Conservation (phyloP, 2,113 vertebrate genomes). For the Empidonax traillii region DNA sequence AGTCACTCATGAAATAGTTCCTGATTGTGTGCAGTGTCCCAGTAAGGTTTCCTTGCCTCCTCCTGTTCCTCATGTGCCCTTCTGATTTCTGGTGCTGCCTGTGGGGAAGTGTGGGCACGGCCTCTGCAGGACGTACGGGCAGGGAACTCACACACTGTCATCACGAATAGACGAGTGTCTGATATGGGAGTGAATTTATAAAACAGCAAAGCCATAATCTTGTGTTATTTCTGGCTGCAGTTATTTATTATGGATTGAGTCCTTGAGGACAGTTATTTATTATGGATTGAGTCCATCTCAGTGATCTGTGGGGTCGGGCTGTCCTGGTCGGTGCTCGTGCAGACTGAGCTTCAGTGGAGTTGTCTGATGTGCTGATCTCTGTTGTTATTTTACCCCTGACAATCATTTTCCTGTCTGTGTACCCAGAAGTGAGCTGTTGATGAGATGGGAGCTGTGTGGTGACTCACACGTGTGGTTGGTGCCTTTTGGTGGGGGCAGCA, state of each 20-base stretch:
- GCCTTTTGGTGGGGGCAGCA: background rate
- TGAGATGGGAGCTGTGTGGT: background rate
- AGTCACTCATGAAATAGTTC: background rate
- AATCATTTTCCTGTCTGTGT: background rate
- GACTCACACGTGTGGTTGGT: accelerated
- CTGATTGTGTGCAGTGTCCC: background rate
- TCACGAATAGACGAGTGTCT: background rate
- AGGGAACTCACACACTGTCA: accelerated
- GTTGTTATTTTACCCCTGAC: background rate
- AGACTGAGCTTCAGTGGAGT: background rate
- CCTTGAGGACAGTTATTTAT: background rate
- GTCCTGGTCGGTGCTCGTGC: background rate
- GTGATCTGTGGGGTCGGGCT: background rate
- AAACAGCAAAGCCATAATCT: background rate
- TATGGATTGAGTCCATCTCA: background rate
- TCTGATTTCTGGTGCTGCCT: accelerated
- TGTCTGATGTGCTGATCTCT: background rate
- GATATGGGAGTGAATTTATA: background rate
- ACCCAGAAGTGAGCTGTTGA: background rate
- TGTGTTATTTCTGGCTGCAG: accelerated
- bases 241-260: background rate
- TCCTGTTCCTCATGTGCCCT: background rate
- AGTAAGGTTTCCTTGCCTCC: background rate
- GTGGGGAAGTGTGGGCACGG: background rate
- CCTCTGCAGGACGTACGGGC: accelerated